Evolutionary conservation across 2,888 invertebrate genomes (phyloP).

Genomic region (Cinara cedri): DNA sequence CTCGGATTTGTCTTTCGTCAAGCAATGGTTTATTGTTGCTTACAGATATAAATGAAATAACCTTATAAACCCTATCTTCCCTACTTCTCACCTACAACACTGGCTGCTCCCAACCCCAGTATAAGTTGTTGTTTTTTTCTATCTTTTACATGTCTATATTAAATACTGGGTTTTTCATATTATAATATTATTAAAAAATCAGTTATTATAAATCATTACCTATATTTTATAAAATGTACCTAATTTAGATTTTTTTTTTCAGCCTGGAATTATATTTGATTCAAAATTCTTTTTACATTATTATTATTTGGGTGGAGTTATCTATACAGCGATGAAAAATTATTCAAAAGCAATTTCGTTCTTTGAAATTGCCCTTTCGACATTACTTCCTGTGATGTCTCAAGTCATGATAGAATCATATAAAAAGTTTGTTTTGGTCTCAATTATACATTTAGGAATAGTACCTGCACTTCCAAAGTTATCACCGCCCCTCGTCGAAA

Average conservation of each 20-base stretch:
- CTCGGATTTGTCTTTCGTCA: too few species aligned
- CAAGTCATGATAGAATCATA: constrained; percentile 97
- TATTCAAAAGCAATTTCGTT: constrained; percentile 92
- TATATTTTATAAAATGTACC: too few species aligned
- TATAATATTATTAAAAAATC: background rate
- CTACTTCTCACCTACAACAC: too few species aligned
- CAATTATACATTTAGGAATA: constrained; percentile 90
- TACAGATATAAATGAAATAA: too few species aligned
- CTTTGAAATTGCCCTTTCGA: constrained; percentile 93
- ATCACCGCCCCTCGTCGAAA: constrained; percentile 85
- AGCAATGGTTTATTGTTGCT: too few species aligned
- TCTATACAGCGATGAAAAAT: constrained; percentile 91
- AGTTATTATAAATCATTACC: background rate
- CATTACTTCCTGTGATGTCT: constrained; percentile 92
- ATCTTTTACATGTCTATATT: too few species aligned
- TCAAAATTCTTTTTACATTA: constrained; percentile 90
- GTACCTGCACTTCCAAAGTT: constrained; percentile 82
- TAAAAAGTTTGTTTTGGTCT: constrained; percentile 93
- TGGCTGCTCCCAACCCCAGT: too few species aligned
- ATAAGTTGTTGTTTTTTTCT: too few species aligned
- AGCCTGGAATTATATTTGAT: constrained; percentile 78
- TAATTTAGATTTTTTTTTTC: constrained; percentile 62
- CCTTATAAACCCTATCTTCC: too few species aligned
- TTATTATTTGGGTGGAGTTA: constrained; percentile 98
- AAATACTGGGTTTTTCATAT: too few species aligned